These are phyloP conservation scores for Cephus runcator DNA, from an alignment of 2,888 invertebrate species.

Conservation along the genomic window DNA sequence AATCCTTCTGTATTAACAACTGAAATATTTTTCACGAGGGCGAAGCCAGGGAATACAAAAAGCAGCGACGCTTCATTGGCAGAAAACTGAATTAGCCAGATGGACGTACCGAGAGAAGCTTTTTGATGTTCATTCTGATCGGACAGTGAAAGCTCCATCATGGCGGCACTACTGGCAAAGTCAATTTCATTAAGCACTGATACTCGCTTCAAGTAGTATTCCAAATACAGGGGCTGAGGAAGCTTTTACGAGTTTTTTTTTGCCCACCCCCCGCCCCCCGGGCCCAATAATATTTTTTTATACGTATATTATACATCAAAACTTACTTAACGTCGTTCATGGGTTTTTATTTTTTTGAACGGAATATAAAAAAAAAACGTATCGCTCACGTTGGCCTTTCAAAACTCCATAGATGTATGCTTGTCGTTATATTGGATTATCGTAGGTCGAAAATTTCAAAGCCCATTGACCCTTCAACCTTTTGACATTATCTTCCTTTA, in stretches of 20 bases:
- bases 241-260: neutral
- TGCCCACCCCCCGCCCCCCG: rapidly evolving
- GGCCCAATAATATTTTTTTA: neutral
- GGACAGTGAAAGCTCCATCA: neutral
- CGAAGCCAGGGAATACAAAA: neutral
- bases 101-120: neutral
- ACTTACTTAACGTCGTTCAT: neutral
- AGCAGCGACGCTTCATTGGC: neutral
- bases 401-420: neutral
- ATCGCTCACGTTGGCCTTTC: neutral
- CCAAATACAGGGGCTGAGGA: neutral
- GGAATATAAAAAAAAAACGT: neutral
- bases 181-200: neutral
- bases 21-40: neutral
- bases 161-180: neutral
- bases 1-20: neutral
- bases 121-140: neutral
- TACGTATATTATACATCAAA: neutral
- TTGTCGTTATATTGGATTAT: neutral
- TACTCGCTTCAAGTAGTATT: neutral
- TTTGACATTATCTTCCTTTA: neutral
- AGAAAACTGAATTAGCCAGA: neutral
- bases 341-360: neutral
- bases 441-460: neutral
- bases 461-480: neutral